Base-by-base conservation (phyloP, 2,888 invertebrate genomes). In the Ptycholaimellus sp. region DNA sequence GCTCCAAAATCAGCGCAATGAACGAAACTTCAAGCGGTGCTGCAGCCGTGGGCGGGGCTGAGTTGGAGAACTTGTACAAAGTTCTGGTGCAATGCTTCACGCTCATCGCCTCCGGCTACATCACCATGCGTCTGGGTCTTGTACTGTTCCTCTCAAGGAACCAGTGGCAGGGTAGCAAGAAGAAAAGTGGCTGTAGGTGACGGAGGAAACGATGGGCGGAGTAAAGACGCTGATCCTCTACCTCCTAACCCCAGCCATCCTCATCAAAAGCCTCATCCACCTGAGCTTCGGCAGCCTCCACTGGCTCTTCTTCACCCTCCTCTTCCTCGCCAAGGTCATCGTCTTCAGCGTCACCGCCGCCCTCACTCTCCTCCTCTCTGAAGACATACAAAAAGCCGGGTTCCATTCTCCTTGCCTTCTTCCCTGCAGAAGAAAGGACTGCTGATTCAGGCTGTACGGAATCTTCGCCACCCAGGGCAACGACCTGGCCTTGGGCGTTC, bases 401-500 rank as follows among this genome's bases (percentile, higher is more conserved):
- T n/a, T n/a, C n/a, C n/a, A n/a, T n/a, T n/a, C n/a, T n/a, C n/a
- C n/a, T n/a, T n/a, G n/a, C n/a, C n/a, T n/a, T n/a, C n/a, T n/a
- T n/a, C n/a, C n/a, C n/a, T n/a, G n/a, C n/a, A n/a, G n/a, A n/a
- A n/a, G n/a, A n/a, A n/a, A n/a, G n/a, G n/a, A n/a, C n/a, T n/a
- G n/a, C n/a, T n/a, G n/a, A n/a, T n/a, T n/a, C n/a, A n/a, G n/a
- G n/a, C 68, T 90, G 40, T 78, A 79, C 68, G 80, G 79, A 16
- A 85, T 90, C 53, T 87, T 87, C 60, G 76, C 79, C 49, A 87
- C 87, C 1, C 87, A 87, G 59, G 85, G 83, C 58, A 90, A 90
- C 68, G 90, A 90, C 62, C 87, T 90, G 65, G 87, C 90, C 17
- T 71, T 90, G 49, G 87, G 87, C 42, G 83, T 76, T 63, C 87